Evolutionary conservation across 2,888 invertebrate genomes (phyloP), one percentile per base, ranked within the genome.

Genomic region (Augochlorella aurata): DNA sequence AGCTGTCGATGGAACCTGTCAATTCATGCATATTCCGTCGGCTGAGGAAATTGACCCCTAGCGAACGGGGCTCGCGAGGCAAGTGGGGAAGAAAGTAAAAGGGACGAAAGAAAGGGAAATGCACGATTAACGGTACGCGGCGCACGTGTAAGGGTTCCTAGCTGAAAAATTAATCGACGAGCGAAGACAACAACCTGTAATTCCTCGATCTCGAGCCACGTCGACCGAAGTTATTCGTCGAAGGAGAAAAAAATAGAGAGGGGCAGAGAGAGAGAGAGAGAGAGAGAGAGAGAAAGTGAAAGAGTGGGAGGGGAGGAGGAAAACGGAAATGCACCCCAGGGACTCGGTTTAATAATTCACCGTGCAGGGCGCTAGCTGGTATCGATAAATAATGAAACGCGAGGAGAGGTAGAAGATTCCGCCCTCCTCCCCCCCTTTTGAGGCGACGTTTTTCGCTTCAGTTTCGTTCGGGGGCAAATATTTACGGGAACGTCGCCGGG

Each of bases 331-430:
- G 18, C 75, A 49, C 52, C 61, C 66, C 29, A 38, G 38, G 61
- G 49, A 52, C 44, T 29, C 12, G 50, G n/a, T 54, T 81, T 61
- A 74, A 74, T 79, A 74, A 81, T 79, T 79, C 79, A 74, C 21
- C 66, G 66, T 47, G n/a, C 65, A 14, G 44, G 38, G 8, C 58
- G 5, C 44, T 18, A 8, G 45, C 18, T 18, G 24, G 24, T 21
- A 45, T 69, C 69, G 68, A 80, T 82, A 81, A 82, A 81, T 77
- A 81, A 81, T 70, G 77, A 77, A 70, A 77, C 79, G 44, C 69
- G 81, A 66, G 54, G 54, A 58, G 14, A 24, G 54, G 21, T 14
- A 49, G 18, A 74, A 66, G 70, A 74, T 16, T 74, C 45, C 49
- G 38, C 38, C 7, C 10, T 12, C 10, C 10, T 1, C 9, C 58